Evolutionary conservation across 2,113 vertebrate genomes (phyloP).

Genomic region (Malurus elegans): DNA sequence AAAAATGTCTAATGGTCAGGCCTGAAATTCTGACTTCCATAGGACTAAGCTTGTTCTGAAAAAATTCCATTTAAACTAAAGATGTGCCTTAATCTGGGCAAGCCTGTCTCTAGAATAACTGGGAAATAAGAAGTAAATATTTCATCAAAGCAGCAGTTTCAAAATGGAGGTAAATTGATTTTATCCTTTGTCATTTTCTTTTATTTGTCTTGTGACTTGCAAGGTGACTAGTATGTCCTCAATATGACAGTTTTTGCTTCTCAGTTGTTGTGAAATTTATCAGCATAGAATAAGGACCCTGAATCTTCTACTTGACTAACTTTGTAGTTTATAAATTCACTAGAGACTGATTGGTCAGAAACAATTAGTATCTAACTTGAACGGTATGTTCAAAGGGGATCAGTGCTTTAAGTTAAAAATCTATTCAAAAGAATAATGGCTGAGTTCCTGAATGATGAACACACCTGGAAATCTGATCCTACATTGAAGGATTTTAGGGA

Average conservation of each 20-base stretch:
- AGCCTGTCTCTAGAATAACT: not conserved
- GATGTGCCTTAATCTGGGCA: not conserved
- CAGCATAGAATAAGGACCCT: not conserved
- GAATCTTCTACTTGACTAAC: not conserved
- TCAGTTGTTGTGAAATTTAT: not conserved
- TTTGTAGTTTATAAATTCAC: not conserved
- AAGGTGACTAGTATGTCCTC: not conserved
- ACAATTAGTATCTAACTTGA: not conserved
- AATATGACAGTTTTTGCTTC: not conserved
- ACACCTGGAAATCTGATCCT: not conserved
- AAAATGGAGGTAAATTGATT: not conserved
- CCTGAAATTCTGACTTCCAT: not conserved
- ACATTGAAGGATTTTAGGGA: not conserved
- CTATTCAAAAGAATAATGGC: not conserved
- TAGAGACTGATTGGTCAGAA: not conserved
- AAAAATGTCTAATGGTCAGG: not conserved
- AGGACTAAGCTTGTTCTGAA: not conserved
- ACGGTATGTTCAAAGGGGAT: not conserved
- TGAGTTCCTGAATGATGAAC: not conserved
- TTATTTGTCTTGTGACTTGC: not conserved
- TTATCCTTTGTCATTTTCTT: not conserved
- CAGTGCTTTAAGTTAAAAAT: not conserved
- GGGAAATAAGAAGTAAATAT: not conserved
- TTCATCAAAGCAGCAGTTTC: not conserved
- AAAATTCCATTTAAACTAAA: not conserved